Conservation (phyloP, 2,888 invertebrate species). For the Lampropteryx suffumata region DNA sequence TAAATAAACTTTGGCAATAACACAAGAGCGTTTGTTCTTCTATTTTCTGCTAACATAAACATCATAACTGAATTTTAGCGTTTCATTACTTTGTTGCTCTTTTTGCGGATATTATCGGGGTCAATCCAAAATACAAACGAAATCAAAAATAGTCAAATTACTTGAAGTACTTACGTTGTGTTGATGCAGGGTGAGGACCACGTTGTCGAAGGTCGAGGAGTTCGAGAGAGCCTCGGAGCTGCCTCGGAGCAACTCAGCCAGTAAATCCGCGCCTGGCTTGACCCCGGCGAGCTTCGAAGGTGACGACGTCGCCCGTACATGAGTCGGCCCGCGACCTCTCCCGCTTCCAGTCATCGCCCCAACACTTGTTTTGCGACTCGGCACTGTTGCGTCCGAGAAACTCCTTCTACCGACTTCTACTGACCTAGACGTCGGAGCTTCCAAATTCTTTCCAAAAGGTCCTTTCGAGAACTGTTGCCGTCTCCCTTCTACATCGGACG, state of each 20-base stretch:
- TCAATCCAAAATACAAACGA: conserved; percentile 42
- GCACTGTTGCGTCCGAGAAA: conserved; percentile 75
- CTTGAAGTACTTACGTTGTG: conserved; percentile 71
- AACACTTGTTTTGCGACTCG: conserved; percentile 84
- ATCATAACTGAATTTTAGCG: conserved; percentile 60
- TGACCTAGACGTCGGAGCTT: conserved; percentile 76
- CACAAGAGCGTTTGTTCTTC: conserved; percentile 59
- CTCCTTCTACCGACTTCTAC: conserved; percentile 81
- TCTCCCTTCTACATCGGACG: conserved; percentile 71
- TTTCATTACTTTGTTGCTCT: conserved; percentile 57
- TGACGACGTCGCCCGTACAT: conserved; percentile 90
- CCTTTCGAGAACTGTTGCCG: conserved; percentile 85
- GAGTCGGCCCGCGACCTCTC: conserved; percentile 80
- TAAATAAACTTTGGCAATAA: conserved; percentile 64
- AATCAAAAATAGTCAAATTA: conserved; percentile 23
- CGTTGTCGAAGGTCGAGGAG: conserved; percentile 78
- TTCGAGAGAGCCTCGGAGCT: conserved; percentile 90
- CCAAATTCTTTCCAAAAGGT: conserved; percentile 82
- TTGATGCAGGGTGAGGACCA: conserved; percentile 75
- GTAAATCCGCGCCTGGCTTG: conserved; percentile 82
- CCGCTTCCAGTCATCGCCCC: conserved; percentile 70
- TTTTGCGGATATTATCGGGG: conserved; percentile 52
- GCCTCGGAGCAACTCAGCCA: conserved; percentile 90
- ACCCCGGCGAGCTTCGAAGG: conserved; percentile 89
- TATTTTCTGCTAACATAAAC: conserved; percentile 69